Evolutionary conservation across 1,140 invertebrate species (phyloP), one percentile per base, ranked within the genome.

Genomic region (Antheraea pernyi): DNA sequence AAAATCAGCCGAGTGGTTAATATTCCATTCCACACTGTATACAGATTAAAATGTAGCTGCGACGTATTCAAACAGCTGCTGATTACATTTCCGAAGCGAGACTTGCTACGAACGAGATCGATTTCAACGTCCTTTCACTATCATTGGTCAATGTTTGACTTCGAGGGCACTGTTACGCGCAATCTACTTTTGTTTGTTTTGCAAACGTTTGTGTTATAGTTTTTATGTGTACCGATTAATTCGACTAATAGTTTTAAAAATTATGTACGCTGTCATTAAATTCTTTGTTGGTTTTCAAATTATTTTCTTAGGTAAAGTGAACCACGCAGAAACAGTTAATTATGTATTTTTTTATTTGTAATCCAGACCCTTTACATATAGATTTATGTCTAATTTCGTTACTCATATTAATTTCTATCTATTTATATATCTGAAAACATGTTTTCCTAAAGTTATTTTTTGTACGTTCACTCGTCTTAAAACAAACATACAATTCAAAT

Each of bases 161-260:
- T 53, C 46, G 46, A 53, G 46, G 46, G 46, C 46, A 53, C 46
- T 16, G 46, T n/a, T 53, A 53, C 9, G 11, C 46, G 46, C 46
- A 53, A 53, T 53, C 46, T 13, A 13, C 46, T 53, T 53, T 53
- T 53, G 46, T 53, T 53, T 53, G 46, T 53, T 53, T 53, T 53
- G 46, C 16, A 53, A 53, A 53, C 16, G 16, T 16, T 53, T 53
- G 16, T 53, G 13, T 16, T 16, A 53, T n/a, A 1, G 46, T 16
- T 13, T 53, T 53, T 53, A 13, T 53, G 1, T 16, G 13, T 53
- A 13, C 4, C 16, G 39, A 42, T 42, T 42, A 42, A 42, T 42
- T 10, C 46, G 6, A n/a, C 16, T 53, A n/a, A 6, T 10, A 53
- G 6, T 42, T 7, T 1, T 53, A 11, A 53, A 16, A 13, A 13